Base-by-base conservation (phyloP, 2,113 vertebrate species). In the Gnathonemus echidnorhynchus region DNA sequence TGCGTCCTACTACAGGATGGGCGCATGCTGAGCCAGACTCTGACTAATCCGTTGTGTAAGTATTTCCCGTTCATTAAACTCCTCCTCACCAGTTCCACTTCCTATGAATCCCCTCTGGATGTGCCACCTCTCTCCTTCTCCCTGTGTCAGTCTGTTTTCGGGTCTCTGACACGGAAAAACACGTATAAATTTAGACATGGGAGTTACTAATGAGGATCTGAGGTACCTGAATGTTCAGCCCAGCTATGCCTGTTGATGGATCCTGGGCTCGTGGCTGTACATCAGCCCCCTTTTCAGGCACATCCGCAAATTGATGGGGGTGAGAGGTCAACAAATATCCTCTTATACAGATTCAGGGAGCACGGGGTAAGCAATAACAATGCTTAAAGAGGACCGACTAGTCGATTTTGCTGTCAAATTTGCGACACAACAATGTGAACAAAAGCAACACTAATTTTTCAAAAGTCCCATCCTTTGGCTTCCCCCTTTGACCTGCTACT, bases 101-200 rank as follows among this genome's bases (percentile, higher is more conserved):
- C 85, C 86, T 21, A 13, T 42, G 50, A n/a, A 52, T 87, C 27
- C 50, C 48, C 35, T 46, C n/a, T 50, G 2, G 45, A 52, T 35
- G 49, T 35, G 15, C 50, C 27, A 19, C n/a, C 27, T 31, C 86
- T 50, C 39, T 17, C 49, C 86, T 9, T 35, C 15, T 35, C 50
- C 2, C 50, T 19, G 27, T 56, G 49, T 21, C 35, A n/a, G 19
- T 31, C 7, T 3, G 48, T 35, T 87, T 27, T 31, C 9, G n/a
- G 62, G 50, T 35, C 35, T 94, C 95, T 94, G 93, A 93, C 91
- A 94, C 94, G 92, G 93, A 93, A 94, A 66, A 90, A 52, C 27
- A 45, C 35, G 45, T 77, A 53, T 56, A 88, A 88, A 90, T 90
- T 42, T 90, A 88, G 62, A 87, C 58, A 10, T n/a, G 66, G 62